Evolutionary conservation across 2,797 vertebrate genomes (phyloP), one percentile per base, ranked within the genome.

Genomic region (Avahi laniger): DNA sequence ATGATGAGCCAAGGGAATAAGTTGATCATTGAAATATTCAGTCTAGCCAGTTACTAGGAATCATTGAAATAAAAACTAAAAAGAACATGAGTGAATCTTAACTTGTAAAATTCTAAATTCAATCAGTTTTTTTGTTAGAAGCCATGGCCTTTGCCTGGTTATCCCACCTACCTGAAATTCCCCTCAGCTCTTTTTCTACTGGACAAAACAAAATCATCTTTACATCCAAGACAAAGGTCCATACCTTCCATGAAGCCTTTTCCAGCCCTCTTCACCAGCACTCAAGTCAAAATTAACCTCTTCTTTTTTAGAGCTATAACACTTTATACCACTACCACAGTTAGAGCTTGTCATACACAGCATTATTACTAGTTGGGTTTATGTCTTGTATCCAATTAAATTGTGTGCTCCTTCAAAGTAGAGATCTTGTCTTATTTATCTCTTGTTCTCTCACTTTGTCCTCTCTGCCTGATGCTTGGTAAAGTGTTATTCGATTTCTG

Each of bases 31-130:
- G 35, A 81, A 91, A 59, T 35, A 82, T 8, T 38, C 83, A 46
- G 7, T 26, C 33, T 82, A 76, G 10, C 22, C 52, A 50, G 4
- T 48, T 41, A 67, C 30, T n/a, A 70, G 22, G 8, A 2, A 52
- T 46, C 38, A 88, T 67, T 84, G 78, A 92, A 82, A 82, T 65
- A 67, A 88, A 83, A 91, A 69, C 26, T 28, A 93, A 93, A 65
- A 65, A 24, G 14, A n/a, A 80, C 12, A 50, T 26, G 33, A 76
- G 10, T 91, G 59, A 94, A 79, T 28, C 9, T 73, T 63, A 80
- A 83, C 30, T 81, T 88, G n/a, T 28, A 59, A 89, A 89, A 86
- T 81, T 52, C 57, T 61, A 93, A 63, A 69, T 18, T 12, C 5
- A 78, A 30, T 78, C 24, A 15, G 30, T 54, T 81, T 79, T 70